Conservation (phyloP, 2,113 vertebrate genomes). For the human region DNA sequence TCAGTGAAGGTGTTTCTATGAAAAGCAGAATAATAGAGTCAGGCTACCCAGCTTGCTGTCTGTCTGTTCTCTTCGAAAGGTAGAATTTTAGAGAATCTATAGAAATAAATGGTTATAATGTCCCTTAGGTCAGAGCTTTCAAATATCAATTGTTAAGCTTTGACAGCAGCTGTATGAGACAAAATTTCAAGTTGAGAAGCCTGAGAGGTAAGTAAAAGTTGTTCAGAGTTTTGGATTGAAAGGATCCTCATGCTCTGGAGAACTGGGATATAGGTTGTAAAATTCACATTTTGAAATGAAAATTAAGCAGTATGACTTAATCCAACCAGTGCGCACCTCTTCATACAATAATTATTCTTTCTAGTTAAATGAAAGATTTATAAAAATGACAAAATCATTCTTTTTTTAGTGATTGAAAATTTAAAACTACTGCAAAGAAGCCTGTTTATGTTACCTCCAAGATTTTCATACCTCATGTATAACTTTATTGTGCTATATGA, state of each 20-base stretch:
- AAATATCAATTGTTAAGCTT: conserved; percentile 55
- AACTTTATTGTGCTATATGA: neutral
- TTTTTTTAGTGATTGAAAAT: conserved; percentile 75
- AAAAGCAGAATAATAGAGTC: neutral
- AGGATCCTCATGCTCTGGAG: neutral
- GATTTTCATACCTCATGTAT: neutral
- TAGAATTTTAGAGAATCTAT: neutral
- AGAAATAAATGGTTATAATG: conserved; percentile 34
- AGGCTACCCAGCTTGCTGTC: neutral
- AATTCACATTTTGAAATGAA: conserved; percentile 20
- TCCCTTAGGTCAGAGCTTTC: neutral
- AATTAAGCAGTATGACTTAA: neutral
- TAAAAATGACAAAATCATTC: conserved; percentile 63
- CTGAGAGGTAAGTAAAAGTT: conserved; percentile 32
- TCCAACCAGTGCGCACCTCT: neutral
- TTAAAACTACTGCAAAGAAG: conserved; percentile 66
- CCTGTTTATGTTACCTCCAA: neutral
- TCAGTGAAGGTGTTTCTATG: neutral
- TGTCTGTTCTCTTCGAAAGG: neutral
- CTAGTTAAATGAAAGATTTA: conserved; percentile 68
- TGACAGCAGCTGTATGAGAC: conserved; percentile 13
- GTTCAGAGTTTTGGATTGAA: conserved; percentile 18
- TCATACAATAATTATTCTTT: conserved; percentile 76
- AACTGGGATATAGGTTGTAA: neutral
- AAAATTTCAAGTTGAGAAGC: conserved; percentile 21